A percentile compares a stretch with the other conserved stretches of the same genome.
phyloP scores from a whole-genome alignment of 2,113 vertebrate species.

The Haliaeetus leucogaster region DNA sequence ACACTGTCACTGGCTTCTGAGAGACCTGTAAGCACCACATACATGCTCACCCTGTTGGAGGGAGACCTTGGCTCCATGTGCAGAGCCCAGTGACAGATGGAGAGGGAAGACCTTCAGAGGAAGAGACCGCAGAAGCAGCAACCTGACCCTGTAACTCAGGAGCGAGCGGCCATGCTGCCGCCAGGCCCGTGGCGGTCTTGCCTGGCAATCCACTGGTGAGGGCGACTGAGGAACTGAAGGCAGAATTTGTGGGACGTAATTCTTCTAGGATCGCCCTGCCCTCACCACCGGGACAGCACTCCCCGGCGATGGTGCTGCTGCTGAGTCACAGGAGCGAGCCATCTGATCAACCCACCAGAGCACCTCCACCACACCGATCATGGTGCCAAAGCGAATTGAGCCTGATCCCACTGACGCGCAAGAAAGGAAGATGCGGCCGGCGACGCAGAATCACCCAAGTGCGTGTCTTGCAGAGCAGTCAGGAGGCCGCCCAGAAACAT shows the following conservation, averaged over 20 bases:
- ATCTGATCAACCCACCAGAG: neutral
- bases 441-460: neutral
- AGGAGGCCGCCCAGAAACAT: neutral
- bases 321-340: neutral
- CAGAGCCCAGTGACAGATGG: neutral
- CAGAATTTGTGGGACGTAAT: neutral
- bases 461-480: neutral
- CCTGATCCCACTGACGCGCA: neutral
- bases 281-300: neutral
- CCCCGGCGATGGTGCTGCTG: neutral
- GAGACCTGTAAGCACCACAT: neutral
- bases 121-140: neutral
- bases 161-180: neutral
- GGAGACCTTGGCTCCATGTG: neutral
- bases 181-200: rapidly evolving
- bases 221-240: neutral
- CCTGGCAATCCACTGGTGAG: neutral
- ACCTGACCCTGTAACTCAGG: neutral
- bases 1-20: neutral
- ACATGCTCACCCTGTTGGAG: neutral
- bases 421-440: neutral
- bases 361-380: neutral
- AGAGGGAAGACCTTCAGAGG: neutral
- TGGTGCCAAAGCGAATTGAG: neutral
- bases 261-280: neutral